Conservation (phyloP, 1,140 invertebrate genomes). For the Amyelois transitella region DNA sequence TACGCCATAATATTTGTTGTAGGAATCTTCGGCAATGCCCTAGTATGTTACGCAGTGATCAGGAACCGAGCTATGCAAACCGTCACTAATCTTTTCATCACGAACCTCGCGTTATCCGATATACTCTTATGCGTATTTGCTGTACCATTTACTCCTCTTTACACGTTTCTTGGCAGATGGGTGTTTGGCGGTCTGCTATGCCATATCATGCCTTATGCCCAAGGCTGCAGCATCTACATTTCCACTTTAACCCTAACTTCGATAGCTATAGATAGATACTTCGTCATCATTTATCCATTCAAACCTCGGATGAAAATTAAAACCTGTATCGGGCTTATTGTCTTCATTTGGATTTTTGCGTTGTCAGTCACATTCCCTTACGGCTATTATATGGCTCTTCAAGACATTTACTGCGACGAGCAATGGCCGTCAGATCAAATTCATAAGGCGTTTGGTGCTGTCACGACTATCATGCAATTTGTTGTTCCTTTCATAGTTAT, state of each 20-base stretch:
- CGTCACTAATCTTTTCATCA: constrained; percentile 98
- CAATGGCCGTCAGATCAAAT: constrained; percentile 87
- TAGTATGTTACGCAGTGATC: constrained; percentile 95
- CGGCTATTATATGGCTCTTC: constrained; percentile 86
- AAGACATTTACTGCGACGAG: constrained; percentile 84
- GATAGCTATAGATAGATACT: constrained; percentile 97
- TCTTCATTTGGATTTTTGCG: constrained; percentile 93
- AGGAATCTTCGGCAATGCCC: constrained; percentile 92
- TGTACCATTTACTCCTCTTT: constrained; percentile 95
- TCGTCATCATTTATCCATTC: constrained; percentile 98
- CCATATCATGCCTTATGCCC: constrained; percentile 93
- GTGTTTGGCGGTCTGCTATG: constrained; percentile 92
- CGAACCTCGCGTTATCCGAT: constrained; percentile 96
- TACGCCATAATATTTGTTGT: constrained; percentile 92
- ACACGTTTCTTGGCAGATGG: constrained; percentile 93
- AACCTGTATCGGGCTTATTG: constrained; percentile 89
- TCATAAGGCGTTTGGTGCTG: constrained; percentile 81
- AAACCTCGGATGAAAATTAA: constrained; percentile 91
- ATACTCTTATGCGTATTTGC: constrained; percentile 94
- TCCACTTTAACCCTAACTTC: constrained; percentile 97
- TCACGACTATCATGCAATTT: constrained; percentile 94
- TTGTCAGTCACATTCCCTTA: constrained; percentile 93
- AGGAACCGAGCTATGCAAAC: constrained; percentile 98
- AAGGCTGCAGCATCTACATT: constrained; percentile 96
- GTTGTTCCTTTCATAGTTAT: constrained; percentile 96